These are phyloP conservation scores for Mantis religiosa DNA, from an alignment of 2,888 invertebrate species.

Conservation along the genomic window DNA sequence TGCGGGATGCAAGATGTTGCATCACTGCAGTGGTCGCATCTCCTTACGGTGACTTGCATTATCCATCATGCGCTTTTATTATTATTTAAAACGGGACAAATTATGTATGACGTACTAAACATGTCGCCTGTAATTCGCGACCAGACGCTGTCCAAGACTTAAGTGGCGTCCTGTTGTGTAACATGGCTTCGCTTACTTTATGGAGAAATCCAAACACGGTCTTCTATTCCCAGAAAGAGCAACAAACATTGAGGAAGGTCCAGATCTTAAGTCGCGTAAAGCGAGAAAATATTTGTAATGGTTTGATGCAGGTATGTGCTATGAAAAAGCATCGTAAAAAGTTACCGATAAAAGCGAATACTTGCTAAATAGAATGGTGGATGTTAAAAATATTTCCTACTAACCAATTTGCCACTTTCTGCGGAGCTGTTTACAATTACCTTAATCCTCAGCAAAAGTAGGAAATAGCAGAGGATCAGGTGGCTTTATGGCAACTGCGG, in stretches of 20 bases:
- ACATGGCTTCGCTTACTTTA: not conserved
- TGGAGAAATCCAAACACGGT: not conserved
- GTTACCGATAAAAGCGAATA: too few relatives aligned
- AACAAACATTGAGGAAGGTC: not conserved
- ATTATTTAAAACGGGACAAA: not conserved
- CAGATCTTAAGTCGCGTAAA: too few relatives aligned
- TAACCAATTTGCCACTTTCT: too few relatives aligned
- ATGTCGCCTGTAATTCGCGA: not conserved
- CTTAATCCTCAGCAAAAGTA: too few relatives aligned
- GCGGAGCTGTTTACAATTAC: too few relatives aligned
- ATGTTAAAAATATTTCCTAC: too few relatives aligned
- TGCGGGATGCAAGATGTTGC: not conserved
- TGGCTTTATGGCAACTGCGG: too few relatives aligned
- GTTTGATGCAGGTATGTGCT: too few relatives aligned
- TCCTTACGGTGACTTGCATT: not conserved
- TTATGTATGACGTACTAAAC: not conserved
- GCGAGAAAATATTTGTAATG: too few relatives aligned
- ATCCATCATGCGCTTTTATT: not conserved
- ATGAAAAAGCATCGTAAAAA: too few relatives aligned
- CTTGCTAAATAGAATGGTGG: too few relatives aligned
- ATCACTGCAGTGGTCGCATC: not conserved
- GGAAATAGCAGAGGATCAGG: too few relatives aligned
- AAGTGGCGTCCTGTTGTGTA: not conserved
- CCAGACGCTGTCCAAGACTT: not conserved
- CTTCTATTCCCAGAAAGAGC: not conserved